Percentiles rank a stretch among this genome's conserved stretches.
These are phyloP conservation scores for Schrankia costaestrigalis DNA, from an alignment of 2,888 invertebrate genomes.

Conservation along the genomic window DNA sequence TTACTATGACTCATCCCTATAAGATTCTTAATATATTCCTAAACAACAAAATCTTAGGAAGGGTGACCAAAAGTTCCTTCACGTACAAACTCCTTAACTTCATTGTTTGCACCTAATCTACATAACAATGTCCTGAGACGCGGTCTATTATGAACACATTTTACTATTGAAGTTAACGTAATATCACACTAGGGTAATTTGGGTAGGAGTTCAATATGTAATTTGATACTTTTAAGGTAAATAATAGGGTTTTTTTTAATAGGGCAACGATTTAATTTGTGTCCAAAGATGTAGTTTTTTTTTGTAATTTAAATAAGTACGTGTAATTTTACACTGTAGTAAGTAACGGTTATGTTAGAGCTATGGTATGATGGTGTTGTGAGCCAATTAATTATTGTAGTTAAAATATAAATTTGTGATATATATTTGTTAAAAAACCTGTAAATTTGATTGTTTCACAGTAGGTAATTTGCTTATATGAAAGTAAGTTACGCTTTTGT, in stretches of 20 bases:
- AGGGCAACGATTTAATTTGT: neutral
- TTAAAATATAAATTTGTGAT: no score
- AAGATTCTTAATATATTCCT: slow-evolving; percentile 3
- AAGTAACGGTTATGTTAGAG: no score
- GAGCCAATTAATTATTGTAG: no score
- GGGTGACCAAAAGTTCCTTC: slow-evolving; percentile 47
- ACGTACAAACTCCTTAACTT: slow-evolving; percentile 40
- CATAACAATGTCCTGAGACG: slow-evolving; percentile 46
- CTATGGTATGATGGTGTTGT: no score
- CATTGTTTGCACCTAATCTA: slow-evolving; percentile 54
- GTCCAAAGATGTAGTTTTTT: neutral
- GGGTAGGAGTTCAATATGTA: slow-evolving; percentile 1
- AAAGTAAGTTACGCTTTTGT: no score
- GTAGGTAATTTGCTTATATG: no score
- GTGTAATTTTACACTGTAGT: no score
- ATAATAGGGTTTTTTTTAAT: neutral
- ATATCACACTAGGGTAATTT: slow-evolving; percentile 11
- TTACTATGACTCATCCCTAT: slow-evolving; percentile 6
- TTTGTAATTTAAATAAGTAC: no score
- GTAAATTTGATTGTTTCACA: no score
- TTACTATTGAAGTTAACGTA: slow-evolving; percentile 23
- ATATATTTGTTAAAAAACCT: no score
- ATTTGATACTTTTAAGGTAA: slow-evolving; percentile 5
- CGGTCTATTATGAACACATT: slow-evolving; percentile 32
- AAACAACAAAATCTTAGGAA: slow-evolving; percentile 5